Evolutionary conservation across 1,140 invertebrate species (phyloP), one percentile per base, ranked within the genome.

Genomic region (Drosophila kikkawai): DNA sequence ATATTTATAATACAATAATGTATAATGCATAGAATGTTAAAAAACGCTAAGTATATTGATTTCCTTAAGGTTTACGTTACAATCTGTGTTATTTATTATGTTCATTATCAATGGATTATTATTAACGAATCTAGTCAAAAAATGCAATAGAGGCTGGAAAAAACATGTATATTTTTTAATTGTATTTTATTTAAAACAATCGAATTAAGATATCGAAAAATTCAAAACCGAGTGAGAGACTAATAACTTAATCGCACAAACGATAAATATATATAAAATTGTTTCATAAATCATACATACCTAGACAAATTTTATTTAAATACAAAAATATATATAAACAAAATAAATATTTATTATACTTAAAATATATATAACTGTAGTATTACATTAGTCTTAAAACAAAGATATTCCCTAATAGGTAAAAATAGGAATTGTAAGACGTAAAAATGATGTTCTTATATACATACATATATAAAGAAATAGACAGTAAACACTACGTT

Each of bases 201-300:
- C 47, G 51, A 50, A 55, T 57, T 58, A 73, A 74, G 39, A 53
- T 36, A 71, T 67, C 56, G 78, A 75, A 71, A 75, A 29, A 65
- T 58, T 75, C 41, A 79, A 75, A 86, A 13, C 34, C 64, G 82
- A 86, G 82, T 86, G 82, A 86, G 82, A 86, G 82, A 86, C 66
- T 82, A 68, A 83, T 74, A 69, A 63, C 37, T 65, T 41, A 47
- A 80, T 45, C 51, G 77, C 71, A 59, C 81, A 83, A 76, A 80
- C 19, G 0, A 71, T 42, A 55, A 61, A 70, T 19, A 70, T 19
- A 55, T 56, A 51, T 48, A 53, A 42, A 12, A 59, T 51, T 50
- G 42, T 56, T 73, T 50, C 12, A 63, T 73, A 15, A 71, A 17
- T 13, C 45, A 65, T 48, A 61, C 59, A 61, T 48, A 66, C 67